Conservation (phyloP, 1,140 invertebrate species). For the Drosophila obscura region DNA sequence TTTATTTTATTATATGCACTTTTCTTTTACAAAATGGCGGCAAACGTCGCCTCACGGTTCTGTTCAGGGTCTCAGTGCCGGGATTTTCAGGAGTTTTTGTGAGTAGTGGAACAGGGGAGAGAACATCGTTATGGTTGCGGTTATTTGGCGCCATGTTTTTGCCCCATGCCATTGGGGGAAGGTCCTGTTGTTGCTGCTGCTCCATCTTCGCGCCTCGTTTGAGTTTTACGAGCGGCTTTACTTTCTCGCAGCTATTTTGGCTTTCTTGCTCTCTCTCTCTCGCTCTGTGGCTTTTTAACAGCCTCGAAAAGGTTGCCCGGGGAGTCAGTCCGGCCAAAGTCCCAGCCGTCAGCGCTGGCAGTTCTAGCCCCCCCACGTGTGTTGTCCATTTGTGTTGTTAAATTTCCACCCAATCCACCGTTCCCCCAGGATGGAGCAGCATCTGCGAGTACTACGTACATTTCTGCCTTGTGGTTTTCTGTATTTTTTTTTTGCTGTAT, state of each 20-base stretch:
- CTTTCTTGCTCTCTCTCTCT: conserved; percentile 26
- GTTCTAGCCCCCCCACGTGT: conserved; percentile 60
- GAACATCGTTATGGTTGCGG: conserved; percentile 73
- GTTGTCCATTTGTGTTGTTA: conserved; percentile 73
- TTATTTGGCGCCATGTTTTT: conserved; percentile 83
- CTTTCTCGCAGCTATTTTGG: conserved; percentile 80
- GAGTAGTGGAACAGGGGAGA: background rate
- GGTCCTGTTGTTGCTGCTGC: conserved; percentile 1
- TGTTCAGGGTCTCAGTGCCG: conserved; percentile 33
- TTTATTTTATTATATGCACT: conserved; percentile 83
- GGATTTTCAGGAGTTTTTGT: conserved; percentile 5
- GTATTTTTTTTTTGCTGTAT: conserved; percentile 13
- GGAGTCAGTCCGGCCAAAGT: background rate
- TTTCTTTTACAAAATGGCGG: conserved; percentile 82
- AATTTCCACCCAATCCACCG: background rate
- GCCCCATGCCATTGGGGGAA: background rate
- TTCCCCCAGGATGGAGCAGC: background rate
- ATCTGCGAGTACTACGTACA: background rate
- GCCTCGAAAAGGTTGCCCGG: conserved; percentile 36
- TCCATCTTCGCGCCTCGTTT: conserved; percentile 66
- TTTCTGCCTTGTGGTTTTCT: conserved; percentile 1
- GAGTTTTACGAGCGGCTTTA: conserved; percentile 82
- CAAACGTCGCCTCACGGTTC: conserved; percentile 69
- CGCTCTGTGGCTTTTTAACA: conserved; percentile 71
- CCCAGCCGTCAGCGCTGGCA: conserved; percentile 18